phyloP scores from a whole-genome alignment of 2,797 vertebrate species.

The Chrosomus eos region DNA sequence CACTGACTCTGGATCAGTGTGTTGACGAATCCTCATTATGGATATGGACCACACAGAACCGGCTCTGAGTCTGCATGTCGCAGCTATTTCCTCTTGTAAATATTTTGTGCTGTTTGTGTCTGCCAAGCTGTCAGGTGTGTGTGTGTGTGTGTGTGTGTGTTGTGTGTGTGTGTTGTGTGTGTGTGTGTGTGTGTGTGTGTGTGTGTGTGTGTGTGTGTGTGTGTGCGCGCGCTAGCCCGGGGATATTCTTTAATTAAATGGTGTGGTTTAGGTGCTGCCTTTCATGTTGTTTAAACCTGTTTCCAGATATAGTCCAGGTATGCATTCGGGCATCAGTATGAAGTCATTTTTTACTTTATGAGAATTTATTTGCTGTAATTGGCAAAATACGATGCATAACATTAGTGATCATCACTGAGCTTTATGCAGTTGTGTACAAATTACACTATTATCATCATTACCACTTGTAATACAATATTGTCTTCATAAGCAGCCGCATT shows the following conservation, averaged over 20 bases:
- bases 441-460: not conserved
- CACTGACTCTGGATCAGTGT: constrained; percentile 59
- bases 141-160: constrained; percentile 1
- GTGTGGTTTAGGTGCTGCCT: constrained; percentile 58
- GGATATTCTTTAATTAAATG: constrained; percentile 64
- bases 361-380: constrained; percentile 53
- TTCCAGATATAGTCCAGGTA: constrained; percentile 61
- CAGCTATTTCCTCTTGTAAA: constrained; percentile 74
- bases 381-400: constrained; percentile 45
- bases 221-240: constrained; percentile 42
- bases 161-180: constrained; percentile 27
- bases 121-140: constrained; percentile 59
- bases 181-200: not conserved
- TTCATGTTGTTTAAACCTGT: constrained; percentile 71
- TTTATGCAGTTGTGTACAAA: not conserved
- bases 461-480: not conserved
- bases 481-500: not conserved
- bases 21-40: constrained; percentile 53
- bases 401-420: constrained; percentile 19
- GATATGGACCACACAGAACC: constrained; percentile 69
- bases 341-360: constrained; percentile 48
- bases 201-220: constrained; percentile 29
- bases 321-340: constrained; percentile 7
- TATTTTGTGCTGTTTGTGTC: constrained; percentile 62
- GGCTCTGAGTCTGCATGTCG: constrained; percentile 55